A percentile compares a stretch with the other conserved stretches of the same genome.
Evolutionary conservation across 2,888 invertebrate species (phyloP).

Genomic region (Tenthredo notha): DNA sequence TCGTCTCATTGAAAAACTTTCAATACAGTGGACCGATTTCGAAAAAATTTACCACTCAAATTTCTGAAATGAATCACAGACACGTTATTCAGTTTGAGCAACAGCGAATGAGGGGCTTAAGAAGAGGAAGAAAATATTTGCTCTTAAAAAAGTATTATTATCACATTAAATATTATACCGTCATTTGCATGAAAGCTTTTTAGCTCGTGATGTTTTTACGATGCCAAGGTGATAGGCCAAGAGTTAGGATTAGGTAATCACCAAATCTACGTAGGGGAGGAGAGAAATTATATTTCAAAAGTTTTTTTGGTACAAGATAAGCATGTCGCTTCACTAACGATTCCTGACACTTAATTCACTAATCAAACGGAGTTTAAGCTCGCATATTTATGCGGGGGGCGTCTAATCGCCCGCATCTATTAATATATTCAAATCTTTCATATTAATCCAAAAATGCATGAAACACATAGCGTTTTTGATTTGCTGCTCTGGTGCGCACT

Average conservation of each 20-base stretch:
- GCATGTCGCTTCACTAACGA: background rate
- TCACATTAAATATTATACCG: background rate
- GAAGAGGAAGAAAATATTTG: background rate
- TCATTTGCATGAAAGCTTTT: background rate
- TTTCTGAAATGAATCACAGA: background rate
- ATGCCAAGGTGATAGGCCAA: background rate
- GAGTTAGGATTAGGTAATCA: background rate
- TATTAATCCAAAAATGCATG: background rate
- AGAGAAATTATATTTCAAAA: background rate
- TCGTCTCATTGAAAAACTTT: background rate
- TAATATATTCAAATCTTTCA: background rate
- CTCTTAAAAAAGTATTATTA: background rate
- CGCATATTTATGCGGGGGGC: background rate
- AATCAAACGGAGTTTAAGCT: background rate
- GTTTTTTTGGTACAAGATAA: background rate
- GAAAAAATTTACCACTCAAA: background rate
- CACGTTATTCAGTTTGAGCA: background rate
- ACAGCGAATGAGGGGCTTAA: background rate
- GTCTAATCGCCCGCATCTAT: background rate
- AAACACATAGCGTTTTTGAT: too few relatives aligned
- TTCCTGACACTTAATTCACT: too few relatives aligned
- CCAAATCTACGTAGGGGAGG: background rate
- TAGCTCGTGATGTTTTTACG: background rate
- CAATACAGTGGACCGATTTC: background rate
- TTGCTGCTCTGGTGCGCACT: too few relatives aligned